These are phyloP conservation scores for Bombus superbus DNA, from an alignment of 1,140 invertebrate species.

Conservation along the genomic window DNA sequence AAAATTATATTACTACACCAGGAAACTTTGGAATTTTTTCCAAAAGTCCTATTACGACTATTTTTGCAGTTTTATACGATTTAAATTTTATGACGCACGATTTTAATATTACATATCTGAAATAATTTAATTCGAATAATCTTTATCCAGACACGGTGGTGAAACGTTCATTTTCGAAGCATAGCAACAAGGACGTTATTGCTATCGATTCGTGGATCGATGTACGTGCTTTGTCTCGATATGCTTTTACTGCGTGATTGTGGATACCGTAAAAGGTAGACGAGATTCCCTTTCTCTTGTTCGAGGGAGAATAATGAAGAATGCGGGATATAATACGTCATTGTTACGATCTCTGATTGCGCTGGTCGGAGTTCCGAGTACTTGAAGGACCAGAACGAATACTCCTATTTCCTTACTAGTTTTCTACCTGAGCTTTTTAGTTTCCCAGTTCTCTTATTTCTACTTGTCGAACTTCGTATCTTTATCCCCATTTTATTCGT, in stretches of 20 bases:
- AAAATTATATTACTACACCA: no score
- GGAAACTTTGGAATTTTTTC: no score
- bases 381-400: background rate
- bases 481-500: background rate
- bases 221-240: background rate
- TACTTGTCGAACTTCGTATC: background rate
- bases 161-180: background rate
- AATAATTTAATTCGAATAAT: background rate
- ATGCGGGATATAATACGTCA: constrained; percentile 17
- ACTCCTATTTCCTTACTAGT: background rate
- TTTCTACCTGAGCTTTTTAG: background rate
- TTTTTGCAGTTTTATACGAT: background rate
- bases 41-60: background rate
- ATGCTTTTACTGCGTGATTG: background rate
- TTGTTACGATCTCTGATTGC: constrained; percentile 28
- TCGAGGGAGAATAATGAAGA: constrained; percentile 28
- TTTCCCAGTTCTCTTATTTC: background rate
- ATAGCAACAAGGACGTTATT: background rate
- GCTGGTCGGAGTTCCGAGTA: background rate
- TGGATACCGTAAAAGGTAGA: constrained; percentile 11
- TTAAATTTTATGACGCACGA: background rate
- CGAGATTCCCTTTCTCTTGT: background rate
- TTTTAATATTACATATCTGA: background rate
- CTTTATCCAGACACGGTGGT: background rate
- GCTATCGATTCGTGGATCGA: background rate